A percentile compares a stretch with the other conserved stretches of the same genome.
phyloP scores from a whole-genome alignment of 2,888 invertebrate species.

The Cryptophagus acutangulus region DNA sequence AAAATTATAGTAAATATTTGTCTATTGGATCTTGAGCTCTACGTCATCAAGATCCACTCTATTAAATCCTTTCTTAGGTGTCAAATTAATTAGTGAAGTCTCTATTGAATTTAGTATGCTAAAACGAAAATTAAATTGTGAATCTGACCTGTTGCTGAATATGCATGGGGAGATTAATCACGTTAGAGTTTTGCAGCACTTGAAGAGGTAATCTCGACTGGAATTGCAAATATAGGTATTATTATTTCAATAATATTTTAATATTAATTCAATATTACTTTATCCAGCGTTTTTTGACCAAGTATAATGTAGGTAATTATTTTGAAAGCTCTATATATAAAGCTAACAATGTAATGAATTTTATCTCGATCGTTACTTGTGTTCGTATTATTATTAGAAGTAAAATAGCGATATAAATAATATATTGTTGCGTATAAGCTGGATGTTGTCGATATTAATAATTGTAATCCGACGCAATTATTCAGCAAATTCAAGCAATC shows the following conservation, averaged over 20 bases:
- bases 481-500: conserved; percentile 18
- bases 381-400: conserved; percentile 9
- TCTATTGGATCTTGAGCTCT: not conserved
- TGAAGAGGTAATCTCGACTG: conserved; percentile 1
- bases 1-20: conserved; percentile 1
- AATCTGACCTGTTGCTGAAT: not conserved
- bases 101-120: too few relatives aligned
- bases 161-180: not conserved
- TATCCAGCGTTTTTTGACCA: not conserved
- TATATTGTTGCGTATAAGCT: conserved; percentile 25
- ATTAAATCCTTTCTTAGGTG: too few relatives aligned
- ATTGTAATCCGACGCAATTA: conserved; percentile 22
- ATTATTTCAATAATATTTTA: too few relatives aligned
- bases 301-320: not conserved
- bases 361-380: conserved; percentile 1
- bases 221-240: too few relatives aligned
- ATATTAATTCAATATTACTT: too few relatives aligned
- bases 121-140: too few relatives aligned
- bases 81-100: too few relatives aligned
- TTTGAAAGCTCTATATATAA: not conserved
- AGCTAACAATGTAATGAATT: conserved; percentile 1
- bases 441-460: conserved; percentile 20
- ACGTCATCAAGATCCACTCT: too few relatives aligned
- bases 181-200: not conserved
- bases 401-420: conserved; percentile 26